Evolutionary conservation across 2,113 vertebrate genomes (phyloP).

Genomic region (Osmerus eperlanus): DNA sequence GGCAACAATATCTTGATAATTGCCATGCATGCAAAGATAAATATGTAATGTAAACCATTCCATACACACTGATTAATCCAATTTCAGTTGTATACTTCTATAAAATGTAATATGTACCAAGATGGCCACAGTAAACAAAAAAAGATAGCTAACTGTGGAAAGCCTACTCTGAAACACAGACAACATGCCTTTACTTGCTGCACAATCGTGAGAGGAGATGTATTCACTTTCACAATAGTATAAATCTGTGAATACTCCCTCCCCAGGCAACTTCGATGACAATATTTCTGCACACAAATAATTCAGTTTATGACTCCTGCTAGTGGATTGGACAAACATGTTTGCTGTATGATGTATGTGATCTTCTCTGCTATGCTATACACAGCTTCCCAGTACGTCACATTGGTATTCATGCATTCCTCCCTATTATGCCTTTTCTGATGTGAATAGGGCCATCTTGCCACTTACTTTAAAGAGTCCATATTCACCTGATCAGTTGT

Average conservation of each 20-base stretch:
- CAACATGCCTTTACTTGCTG: neutral
- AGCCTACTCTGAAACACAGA: too few relatives aligned
- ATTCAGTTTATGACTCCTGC: constrained; percentile 13
- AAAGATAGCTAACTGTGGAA: too few relatives aligned
- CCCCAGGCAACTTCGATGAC: constrained; percentile 18
- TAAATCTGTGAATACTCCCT: constrained; percentile 25
- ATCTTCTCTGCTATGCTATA: neutral
- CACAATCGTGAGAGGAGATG: neutral
- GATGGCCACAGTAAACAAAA: too few relatives aligned
- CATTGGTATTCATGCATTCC: neutral
- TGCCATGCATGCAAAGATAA: too few relatives aligned
- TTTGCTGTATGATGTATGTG: neutral
- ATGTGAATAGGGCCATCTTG: neutral
- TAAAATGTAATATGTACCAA: too few relatives aligned
- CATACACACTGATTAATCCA: too few relatives aligned
- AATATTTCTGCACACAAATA: constrained; percentile 21
- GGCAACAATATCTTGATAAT: too few relatives aligned
- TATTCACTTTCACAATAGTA: neutral
- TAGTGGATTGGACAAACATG: constrained; percentile 5
- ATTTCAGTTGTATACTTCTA: too few relatives aligned
- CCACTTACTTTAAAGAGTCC: neutral
- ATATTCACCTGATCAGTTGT: too few relatives aligned
- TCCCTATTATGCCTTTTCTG: neutral
- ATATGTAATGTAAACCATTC: too few relatives aligned
- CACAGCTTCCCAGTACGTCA: too few relatives aligned